Evolutionary conservation across 2,797 vertebrate species (phyloP).

Genomic region (Aselliscus stoliczkanus): DNA sequence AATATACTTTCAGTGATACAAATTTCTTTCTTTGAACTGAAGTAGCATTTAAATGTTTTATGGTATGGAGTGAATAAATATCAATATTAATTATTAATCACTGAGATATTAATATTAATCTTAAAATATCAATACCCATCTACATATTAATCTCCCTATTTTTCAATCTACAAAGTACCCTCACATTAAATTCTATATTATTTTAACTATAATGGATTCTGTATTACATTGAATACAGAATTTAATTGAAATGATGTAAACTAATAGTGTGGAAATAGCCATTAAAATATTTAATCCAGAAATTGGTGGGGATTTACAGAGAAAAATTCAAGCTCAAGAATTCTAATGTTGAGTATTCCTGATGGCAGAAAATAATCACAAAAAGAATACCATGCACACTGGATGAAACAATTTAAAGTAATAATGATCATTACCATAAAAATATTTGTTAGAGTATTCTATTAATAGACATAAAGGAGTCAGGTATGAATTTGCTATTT

Average conservation of each 20-base stretch:
- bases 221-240: neutral
- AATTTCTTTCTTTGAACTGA: neutral
- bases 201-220: neutral
- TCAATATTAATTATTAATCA: neutral
- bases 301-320: neutral
- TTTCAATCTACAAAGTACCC: neutral
- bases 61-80: neutral
- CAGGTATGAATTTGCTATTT: neutral
- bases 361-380: neutral
- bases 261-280: neutral
- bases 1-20: neutral
- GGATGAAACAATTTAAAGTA: neutral
- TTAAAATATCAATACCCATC: neutral
- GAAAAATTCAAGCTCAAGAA: neutral
- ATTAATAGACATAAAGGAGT: neutral
- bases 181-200: neutral
- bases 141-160: neutral
- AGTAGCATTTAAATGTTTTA: neutral
- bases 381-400: neutral
- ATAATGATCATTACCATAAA: neutral
- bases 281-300: neutral
- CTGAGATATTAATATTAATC: neutral
- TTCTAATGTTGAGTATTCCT: neutral
- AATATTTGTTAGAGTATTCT: neutral
- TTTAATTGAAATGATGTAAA: neutral